A percentile compares a stretch with the other conserved stretches of the same genome.
Conservation (phyloP, 2,888 invertebrate species). For the Priocnemis perturbator region DNA sequence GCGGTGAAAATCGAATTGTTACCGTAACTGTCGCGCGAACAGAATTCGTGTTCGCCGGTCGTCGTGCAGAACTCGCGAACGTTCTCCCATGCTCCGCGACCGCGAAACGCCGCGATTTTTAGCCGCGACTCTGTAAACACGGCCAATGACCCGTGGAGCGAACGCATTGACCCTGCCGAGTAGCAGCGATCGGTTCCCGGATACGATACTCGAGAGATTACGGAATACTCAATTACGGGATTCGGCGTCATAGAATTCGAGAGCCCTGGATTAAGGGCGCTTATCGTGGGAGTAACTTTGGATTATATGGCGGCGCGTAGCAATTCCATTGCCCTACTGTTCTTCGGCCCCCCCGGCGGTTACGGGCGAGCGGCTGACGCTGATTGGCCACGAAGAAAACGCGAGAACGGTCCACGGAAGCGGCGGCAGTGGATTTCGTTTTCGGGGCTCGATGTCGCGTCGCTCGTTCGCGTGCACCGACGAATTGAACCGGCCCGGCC, state of each 20-base stretch:
- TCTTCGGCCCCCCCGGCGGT: neutral
- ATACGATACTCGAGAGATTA: constrained; percentile 57
- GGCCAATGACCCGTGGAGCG: neutral
- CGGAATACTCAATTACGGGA: constrained; percentile 61
- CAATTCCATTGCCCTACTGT: constrained; percentile 8
- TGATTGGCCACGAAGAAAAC: neutral
- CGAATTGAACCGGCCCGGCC: no score
- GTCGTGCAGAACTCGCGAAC: no score
- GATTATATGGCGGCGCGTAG: constrained; percentile 43
- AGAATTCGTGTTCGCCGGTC: no score
- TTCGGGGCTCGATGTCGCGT: no score
- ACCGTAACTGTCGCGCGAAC: no score
- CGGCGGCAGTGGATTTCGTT: no score
- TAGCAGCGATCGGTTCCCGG: constrained; percentile 47
- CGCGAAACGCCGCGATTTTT: no score
- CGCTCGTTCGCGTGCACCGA: no score
- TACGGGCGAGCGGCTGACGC: neutral
- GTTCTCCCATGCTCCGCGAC: no score
- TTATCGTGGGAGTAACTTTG: constrained; percentile 58
- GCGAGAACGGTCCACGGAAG: no score
- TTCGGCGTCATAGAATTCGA: constrained; percentile 62
- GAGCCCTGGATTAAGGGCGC: constrained; percentile 59
- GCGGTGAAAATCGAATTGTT: no score
- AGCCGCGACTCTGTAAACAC: no score
- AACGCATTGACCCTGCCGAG: constrained; percentile 32